Evolutionary conservation across 2,113 vertebrate genomes (phyloP).

Genomic region (Smithornis capensis): DNA sequence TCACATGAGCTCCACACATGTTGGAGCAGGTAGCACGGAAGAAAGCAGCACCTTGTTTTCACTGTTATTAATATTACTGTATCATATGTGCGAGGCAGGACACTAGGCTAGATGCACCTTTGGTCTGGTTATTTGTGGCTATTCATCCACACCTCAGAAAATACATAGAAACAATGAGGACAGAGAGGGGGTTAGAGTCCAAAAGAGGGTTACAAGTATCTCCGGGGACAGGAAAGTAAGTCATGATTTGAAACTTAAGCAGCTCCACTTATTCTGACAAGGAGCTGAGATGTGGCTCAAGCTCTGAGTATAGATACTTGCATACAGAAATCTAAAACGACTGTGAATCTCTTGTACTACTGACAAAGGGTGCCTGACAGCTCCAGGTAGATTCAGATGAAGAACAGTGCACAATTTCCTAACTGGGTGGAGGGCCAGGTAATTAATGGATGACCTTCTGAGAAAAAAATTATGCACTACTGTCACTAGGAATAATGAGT

Average conservation of each 20-base stretch:
- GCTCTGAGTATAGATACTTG: background rate
- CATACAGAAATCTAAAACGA: background rate
- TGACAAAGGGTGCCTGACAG: background rate
- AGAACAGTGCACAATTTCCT: background rate
- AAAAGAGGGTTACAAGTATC: background rate
- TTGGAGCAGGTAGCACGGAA: background rate
- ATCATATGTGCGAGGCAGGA: background rate
- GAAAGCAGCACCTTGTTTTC: background rate
- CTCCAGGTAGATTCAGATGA: background rate
- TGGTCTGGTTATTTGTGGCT: background rate
- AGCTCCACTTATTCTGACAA: background rate
- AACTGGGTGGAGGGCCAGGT: rapidly evolving
- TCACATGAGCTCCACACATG: background rate
- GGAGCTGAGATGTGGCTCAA: background rate
- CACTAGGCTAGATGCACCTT: background rate
- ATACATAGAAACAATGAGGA: background rate
- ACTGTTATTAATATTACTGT: background rate
- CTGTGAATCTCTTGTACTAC: background rate
- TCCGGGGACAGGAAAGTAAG: background rate
- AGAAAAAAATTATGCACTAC: background rate
- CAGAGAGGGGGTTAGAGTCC: background rate
- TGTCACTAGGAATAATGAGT: background rate
- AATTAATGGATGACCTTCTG: background rate
- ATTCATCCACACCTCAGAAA: background rate
- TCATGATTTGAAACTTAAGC: background rate